Evolutionary conservation across 1,140 invertebrate genomes (phyloP).

Genomic region (Neelides sp.): DNA sequence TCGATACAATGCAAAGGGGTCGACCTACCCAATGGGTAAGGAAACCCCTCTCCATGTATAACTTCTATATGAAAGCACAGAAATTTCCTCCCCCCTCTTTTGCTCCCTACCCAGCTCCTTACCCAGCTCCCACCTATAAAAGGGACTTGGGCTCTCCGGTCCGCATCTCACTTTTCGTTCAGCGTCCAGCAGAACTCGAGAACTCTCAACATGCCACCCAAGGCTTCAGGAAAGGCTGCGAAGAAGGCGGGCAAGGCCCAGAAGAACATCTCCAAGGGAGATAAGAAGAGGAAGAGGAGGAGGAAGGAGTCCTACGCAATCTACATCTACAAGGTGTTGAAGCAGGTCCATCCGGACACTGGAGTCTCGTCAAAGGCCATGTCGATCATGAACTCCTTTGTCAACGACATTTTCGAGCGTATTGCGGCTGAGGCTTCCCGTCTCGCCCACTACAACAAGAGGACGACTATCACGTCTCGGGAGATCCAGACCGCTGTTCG

Average conservation of each 20-base stretch:
- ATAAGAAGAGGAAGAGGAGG: constrained; percentile 36
- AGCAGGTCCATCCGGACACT: constrained; percentile 56
- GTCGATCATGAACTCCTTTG: constrained; percentile 54
- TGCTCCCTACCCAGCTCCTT: too few relatives aligned
- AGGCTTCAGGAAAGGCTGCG: constrained; percentile 32
- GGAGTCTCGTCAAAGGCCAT: constrained; percentile 51
- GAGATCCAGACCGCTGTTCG: constrained; percentile 51
- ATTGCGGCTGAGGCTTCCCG: constrained; percentile 54
- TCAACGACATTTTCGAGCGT: constrained; percentile 53
- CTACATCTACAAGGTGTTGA: constrained; percentile 58
- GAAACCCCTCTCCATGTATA: too few relatives aligned
- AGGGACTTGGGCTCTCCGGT: too few relatives aligned
- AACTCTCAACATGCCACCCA: constrained; percentile 30
- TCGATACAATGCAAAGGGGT: too few relatives aligned
- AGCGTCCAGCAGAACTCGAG: too few relatives aligned
- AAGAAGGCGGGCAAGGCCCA: constrained; percentile 44
- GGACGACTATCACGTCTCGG: constrained; percentile 33
- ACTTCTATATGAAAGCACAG: too few relatives aligned
- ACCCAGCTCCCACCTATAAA: too few relatives aligned
- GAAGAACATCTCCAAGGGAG: constrained; percentile 43
- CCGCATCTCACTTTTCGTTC: too few relatives aligned
- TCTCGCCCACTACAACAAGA: constrained; percentile 57
- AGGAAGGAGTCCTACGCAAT: constrained; percentile 43
- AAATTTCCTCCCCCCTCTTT: too few relatives aligned
- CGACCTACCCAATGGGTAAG: too few relatives aligned